A percentile compares a stretch with the other conserved stretches of the same genome.
Conservation (phyloP, 2,113 vertebrate genomes). For the Andinoacara biseriatus region DNA sequence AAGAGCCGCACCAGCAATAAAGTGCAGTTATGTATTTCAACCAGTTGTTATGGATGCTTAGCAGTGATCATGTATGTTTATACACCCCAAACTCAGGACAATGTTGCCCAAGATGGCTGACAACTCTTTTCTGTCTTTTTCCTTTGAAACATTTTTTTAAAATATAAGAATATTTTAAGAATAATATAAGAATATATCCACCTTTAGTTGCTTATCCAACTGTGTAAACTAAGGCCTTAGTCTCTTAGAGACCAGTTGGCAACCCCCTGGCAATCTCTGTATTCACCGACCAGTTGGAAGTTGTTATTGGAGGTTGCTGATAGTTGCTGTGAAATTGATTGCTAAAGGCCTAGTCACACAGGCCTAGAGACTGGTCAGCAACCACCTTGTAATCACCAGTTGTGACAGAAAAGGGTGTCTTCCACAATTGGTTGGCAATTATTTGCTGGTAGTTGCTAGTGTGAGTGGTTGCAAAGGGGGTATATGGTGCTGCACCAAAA, state of each 20-base stretch:
- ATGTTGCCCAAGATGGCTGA: background rate
- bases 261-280: too few relatives aligned
- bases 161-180: too few relatives aligned
- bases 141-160: background rate
- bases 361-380: too few relatives aligned
- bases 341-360: too few relatives aligned
- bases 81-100: background rate
- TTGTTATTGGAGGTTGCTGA: background rate
- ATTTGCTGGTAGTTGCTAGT: too few relatives aligned
- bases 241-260: too few relatives aligned
- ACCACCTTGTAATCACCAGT: too few relatives aligned
- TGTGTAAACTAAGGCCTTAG: too few relatives aligned
- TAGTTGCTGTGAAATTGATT: background rate
- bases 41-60: background rate
- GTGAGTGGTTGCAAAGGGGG: background rate
- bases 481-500: background rate
- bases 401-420: too few relatives aligned
- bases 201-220: background rate
- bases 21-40: background rate
- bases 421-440: too few relatives aligned
- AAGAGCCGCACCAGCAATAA: background rate
- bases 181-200: background rate
- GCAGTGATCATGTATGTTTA: background rate
- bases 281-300: fast-evolving
- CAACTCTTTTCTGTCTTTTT: background rate